phyloP scores from a whole-genome alignment of 2,797 vertebrate species.

The Bucorvus abyssinicus region DNA sequence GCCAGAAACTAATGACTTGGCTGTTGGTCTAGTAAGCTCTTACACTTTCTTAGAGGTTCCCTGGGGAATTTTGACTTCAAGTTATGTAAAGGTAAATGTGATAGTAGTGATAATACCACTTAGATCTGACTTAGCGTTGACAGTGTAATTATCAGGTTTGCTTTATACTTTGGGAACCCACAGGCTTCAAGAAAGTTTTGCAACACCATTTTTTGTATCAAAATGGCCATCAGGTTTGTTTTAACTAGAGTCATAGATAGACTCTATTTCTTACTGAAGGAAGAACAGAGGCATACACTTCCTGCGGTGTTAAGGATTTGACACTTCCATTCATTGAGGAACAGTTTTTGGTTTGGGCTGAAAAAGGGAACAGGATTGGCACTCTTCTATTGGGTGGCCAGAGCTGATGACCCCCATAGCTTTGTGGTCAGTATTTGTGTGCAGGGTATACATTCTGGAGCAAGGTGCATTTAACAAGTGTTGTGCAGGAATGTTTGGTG shows the following conservation, averaged over 20 bases:
- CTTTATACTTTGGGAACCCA: not conserved
- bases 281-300: not conserved
- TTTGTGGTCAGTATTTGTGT: not conserved
- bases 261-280: not conserved
- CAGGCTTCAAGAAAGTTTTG: not conserved
- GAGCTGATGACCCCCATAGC: not conserved
- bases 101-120: not conserved
- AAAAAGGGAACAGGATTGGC: not conserved
- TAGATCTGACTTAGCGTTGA: not conserved
- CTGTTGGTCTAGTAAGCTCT: not conserved
- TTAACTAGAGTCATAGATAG: not conserved
- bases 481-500: not conserved
- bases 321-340: not conserved
- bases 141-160: not conserved
- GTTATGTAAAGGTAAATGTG: not conserved
- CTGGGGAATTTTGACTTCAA: not conserved
- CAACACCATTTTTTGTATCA: not conserved
- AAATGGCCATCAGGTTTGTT: not conserved
- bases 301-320: not conserved
- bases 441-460: not conserved
- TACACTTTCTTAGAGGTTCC: not conserved
- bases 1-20: not conserved
- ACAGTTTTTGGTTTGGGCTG: not conserved
- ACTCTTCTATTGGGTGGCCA: not conserved
- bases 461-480: not conserved